phyloP scores from a whole-genome alignment of 2,113 vertebrate genomes.

The Anhinga anhinga region DNA sequence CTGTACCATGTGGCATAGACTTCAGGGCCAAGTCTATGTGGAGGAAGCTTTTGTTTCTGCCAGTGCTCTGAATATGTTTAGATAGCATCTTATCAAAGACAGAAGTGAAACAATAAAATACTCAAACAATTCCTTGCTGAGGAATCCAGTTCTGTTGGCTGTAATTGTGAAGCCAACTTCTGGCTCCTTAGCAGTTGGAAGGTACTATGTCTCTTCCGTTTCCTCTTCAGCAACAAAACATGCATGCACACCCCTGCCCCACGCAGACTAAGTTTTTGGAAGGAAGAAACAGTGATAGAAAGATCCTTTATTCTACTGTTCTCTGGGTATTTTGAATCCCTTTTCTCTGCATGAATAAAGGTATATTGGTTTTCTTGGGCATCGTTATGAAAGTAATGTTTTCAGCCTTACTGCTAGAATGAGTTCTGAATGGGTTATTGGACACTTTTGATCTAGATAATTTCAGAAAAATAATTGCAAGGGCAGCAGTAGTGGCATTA shows the following conservation, averaged over 20 bases:
- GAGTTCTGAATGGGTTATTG: neutral
- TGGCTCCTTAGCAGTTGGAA: neutral
- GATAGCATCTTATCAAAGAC: neutral
- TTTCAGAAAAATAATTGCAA: neutral
- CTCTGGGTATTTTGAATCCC: neutral
- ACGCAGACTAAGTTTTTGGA: neutral
- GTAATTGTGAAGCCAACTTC: neutral
- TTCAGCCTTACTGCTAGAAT: neutral
- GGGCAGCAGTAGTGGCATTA: neutral
- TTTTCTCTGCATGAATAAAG: neutral
- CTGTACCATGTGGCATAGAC: neutral
- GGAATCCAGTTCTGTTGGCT: neutral
- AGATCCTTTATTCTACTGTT: neutral
- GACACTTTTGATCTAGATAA: neutral
- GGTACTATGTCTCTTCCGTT: neutral
- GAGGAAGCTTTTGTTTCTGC: neutral
- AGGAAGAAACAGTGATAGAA: neutral
- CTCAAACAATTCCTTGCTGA: neutral
- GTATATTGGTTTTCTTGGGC: neutral
- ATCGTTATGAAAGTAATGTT: neutral
- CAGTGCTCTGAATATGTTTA: neutral
- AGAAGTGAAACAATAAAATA: neutral
- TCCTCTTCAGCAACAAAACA: neutral
- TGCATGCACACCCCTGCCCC: rapidly evolving
- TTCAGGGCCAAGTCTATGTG: neutral